phyloP scores from a whole-genome alignment of 2,797 vertebrate species.

The Neosalanx taihuensis region DNA sequence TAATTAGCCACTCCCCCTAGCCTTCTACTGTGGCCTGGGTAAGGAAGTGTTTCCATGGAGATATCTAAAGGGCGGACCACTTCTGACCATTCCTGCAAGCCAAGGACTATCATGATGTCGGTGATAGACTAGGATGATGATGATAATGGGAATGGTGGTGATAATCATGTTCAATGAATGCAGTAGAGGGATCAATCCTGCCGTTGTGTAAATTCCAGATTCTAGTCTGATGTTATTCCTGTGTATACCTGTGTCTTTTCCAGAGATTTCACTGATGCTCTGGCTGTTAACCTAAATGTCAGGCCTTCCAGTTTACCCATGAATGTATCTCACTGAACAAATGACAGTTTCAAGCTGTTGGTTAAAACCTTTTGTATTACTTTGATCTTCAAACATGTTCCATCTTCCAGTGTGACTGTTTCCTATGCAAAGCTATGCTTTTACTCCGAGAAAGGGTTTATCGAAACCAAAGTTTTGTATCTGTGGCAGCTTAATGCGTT shows the following conservation, averaged over 20 bases:
- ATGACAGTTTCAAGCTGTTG: not conserved
- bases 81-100: not conserved
- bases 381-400: slow-evolving; percentile 10
- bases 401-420: slow-evolving; percentile 39
- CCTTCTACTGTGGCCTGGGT: not conserved
- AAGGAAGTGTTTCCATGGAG: not conserved
- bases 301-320: slow-evolving; percentile 5
- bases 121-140: not conserved
- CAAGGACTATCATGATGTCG: not conserved
- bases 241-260: not conserved
- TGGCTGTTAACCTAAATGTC: too few relatives aligned
- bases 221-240: not conserved
- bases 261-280: not conserved
- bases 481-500: slow-evolving; percentile 71
- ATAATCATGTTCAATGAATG: not conserved
- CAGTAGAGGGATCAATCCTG: not conserved
- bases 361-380: not conserved
- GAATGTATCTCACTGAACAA: slow-evolving; percentile 17
- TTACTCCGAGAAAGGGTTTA: slow-evolving; percentile 37
- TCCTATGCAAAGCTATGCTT: slow-evolving; percentile 62
- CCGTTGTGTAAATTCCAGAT: not conserved
- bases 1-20: not conserved
- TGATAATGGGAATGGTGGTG: not conserved
- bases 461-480: slow-evolving; percentile 72
- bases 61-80: not conserved